Percentiles rank a stretch among this genome's conserved stretches.
phyloP scores from a whole-genome alignment of 2,113 vertebrate genomes.

The Eira barbara region DNA sequence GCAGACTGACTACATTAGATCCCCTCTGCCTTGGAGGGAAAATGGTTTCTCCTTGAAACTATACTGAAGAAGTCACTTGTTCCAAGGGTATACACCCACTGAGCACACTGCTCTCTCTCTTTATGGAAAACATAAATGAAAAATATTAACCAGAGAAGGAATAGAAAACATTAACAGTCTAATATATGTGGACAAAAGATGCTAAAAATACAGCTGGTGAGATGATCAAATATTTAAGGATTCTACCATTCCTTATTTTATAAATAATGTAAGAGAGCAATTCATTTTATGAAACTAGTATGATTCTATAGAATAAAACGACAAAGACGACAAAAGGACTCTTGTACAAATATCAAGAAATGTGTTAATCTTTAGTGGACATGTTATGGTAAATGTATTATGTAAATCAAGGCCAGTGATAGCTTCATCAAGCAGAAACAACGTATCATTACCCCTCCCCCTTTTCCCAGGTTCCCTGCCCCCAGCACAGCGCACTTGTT shows the following conservation, averaged over 20 bases:
- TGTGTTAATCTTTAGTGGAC: background rate
- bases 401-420: background rate
- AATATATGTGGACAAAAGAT: background rate
- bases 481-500: background rate
- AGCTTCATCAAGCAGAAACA: background rate
- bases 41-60: too few species aligned
- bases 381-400: too few species aligned
- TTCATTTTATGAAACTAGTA: background rate
- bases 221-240: background rate
- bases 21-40: background rate
- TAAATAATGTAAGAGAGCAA: background rate
- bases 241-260: background rate
- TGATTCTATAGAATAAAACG: background rate
- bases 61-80: background rate
- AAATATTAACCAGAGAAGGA: background rate
- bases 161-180: background rate
- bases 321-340: background rate
- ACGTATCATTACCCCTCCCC: too few species aligned
- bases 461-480: fast-evolving
- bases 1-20: background rate
- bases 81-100: background rate
- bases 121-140: background rate
- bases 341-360: background rate
- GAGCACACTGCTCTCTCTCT: background rate
- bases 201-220: background rate